Base-by-base conservation (phyloP, 2,113 vertebrate species). In the Hoplias malabaricus region DNA sequence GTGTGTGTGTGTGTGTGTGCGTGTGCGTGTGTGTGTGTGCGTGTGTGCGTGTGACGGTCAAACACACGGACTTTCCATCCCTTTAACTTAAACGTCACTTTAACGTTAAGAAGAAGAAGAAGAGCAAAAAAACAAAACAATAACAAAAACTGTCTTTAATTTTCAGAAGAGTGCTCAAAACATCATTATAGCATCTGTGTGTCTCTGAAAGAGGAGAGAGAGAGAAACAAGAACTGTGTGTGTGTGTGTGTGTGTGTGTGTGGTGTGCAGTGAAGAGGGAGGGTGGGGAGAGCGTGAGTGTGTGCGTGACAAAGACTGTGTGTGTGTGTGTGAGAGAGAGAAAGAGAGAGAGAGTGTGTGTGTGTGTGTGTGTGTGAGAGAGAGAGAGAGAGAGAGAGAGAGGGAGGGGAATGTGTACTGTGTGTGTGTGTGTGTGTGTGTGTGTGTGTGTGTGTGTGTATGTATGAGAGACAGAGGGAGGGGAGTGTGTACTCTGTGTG, bases 151-250 rank as follows among this genome's bases (percentile, higher is more conserved):
- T n/a, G n/a, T n/a, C n/a, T n/a, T n/a, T n/a, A n/a, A n/a, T n/a
- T n/a, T n/a, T n/a, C n/a, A n/a, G n/a, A n/a, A n/a, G n/a, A n/a
- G n/a, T n/a, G n/a, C n/a, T 53, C 8, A 53, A 53, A 53, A 7
- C 2, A 23, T 23, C 5, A 21, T 23, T 23, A 53, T 10, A 23
- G 68, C 29, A 72, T 62, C n/a, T 67, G 56, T 19, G 69, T 81
- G 83, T 82, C 84, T 79, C 78, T 69, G 78, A 36, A 80, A 61
- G 84, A 81, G 69, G 84, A 88, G 88, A 87, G 87, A 88, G 85
- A 84, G 87, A 90, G 88, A 86, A 82, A 86, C 81, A 80, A 84
- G 73, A 73, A 77, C 87, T 85, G 87, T 85, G 87, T 84, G 75
- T 81, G 78, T 83, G 78, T 80, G 73, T 59, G 56, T 59, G 69